Evolutionary conservation across 2,797 vertebrate species (phyloP).

Genomic region (Cyprinodon diabolis): DNA sequence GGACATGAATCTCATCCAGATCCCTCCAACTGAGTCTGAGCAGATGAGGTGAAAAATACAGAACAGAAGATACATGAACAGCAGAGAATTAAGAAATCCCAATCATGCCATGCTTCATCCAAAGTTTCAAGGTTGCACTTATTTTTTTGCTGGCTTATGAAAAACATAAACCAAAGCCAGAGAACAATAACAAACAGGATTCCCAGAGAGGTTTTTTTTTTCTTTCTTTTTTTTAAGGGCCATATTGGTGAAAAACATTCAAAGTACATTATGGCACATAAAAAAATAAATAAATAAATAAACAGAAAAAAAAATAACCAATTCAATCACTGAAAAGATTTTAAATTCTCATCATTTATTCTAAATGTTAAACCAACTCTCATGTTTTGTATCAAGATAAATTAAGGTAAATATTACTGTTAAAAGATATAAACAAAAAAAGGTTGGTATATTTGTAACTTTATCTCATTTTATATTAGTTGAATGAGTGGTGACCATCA

Average conservation of each 20-base stretch:
- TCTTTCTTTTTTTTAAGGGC: too few relatives aligned
- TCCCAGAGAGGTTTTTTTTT: conserved; percentile 19
- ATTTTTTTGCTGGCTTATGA: conserved; percentile 4
- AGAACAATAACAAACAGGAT: conserved; percentile 29
- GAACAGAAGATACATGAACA: conserved; percentile 32
- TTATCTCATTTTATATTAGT: background rate
- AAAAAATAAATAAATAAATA: conserved; percentile 6
- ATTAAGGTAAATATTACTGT: conserved; percentile 12
- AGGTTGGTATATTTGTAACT: background rate
- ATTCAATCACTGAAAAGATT: background rate
- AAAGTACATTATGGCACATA: conserved; percentile 10
- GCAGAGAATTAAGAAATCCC: conserved; percentile 35
- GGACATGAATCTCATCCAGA: conserved; percentile 68
- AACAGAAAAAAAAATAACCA: background rate
- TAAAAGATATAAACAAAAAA: too few relatives aligned
- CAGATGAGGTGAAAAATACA: conserved; percentile 40
- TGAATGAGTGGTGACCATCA: conserved; percentile 19
- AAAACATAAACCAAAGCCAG: conserved; percentile 15
- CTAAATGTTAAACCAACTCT: conserved; percentile 12
- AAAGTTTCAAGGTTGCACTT: conserved; percentile 54
- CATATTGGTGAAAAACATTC: background rate
- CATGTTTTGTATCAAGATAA: conserved; percentile 7
- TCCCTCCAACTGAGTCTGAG: conserved; percentile 50
- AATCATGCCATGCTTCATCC: conserved; percentile 18
- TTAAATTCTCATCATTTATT: background rate